phyloP scores from a whole-genome alignment of 1,140 invertebrate species.

The Popillia japonica region DNA sequence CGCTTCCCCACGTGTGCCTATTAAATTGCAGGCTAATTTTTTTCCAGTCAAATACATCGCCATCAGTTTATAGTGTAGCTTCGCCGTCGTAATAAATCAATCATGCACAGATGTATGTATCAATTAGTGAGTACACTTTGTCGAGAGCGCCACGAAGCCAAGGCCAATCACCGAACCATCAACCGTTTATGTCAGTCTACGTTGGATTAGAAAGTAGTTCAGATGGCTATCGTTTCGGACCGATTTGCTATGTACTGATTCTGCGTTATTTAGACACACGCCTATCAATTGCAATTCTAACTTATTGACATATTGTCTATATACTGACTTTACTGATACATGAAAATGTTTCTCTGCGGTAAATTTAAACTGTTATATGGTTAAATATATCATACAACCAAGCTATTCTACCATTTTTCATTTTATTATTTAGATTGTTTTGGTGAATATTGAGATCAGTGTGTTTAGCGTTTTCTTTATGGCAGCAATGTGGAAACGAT shows the following conservation, averaged over 20 bases:
- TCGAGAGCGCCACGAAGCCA: neutral
- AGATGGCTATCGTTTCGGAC: neutral
- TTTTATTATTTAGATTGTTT: too few relatives aligned
- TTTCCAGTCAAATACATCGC: constrained; percentile 7
- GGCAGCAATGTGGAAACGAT: too few relatives aligned
- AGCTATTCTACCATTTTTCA: too few relatives aligned
- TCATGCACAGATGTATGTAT: constrained; percentile 31
- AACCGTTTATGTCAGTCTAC: constrained; percentile 9
- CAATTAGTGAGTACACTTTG: constrained; percentile 29
- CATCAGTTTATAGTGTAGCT: neutral
- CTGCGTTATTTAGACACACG: neutral
- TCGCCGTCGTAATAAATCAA: constrained; percentile 7
- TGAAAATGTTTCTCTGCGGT: too few relatives aligned
- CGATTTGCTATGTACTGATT: neutral
- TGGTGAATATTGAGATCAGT: too few relatives aligned
- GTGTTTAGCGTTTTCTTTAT: too few relatives aligned
- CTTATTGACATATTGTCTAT: neutral
- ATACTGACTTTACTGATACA: neutral
- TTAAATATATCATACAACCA: too few relatives aligned
- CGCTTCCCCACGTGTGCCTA: neutral
- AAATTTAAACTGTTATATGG: too few relatives aligned
- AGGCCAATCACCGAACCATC: constrained; percentile 16
- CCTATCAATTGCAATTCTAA: neutral
- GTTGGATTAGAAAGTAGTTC: constrained; percentile 25
- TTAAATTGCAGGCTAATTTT: constrained; percentile 10